A percentile compares a stretch with the other conserved stretches of the same genome.
phyloP scores from a whole-genome alignment of 2,888 invertebrate species.

The Copidosoma aretas region DNA sequence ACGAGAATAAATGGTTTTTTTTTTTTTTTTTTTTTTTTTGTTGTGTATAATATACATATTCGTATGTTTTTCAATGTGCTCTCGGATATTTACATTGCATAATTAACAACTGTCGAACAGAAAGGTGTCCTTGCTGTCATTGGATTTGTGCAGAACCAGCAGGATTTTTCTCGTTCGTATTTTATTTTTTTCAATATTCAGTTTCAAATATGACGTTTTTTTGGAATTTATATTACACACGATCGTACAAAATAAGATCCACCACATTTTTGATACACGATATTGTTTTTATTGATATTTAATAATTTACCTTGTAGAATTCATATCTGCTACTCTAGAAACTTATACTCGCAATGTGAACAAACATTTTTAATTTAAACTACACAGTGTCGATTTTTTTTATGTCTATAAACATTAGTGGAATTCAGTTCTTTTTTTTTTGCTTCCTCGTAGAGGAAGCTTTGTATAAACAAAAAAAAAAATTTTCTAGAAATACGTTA shows the following conservation, averaged over 20 bases:
- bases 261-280: not conserved
- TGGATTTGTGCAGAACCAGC: slow-evolving; percentile 19
- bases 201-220: slow-evolving; percentile 18
- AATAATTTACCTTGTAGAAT: slow-evolving; percentile 15
- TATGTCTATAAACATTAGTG: too few relatives aligned
- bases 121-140: slow-evolving; percentile 15
- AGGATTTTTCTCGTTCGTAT: slow-evolving; percentile 9
- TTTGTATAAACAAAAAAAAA: too few relatives aligned
- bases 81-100: slow-evolving; percentile 46
- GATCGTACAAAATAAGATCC: not conserved
- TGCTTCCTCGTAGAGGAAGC: too few relatives aligned
- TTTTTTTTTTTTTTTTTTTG: slow-evolving; percentile 1
- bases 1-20: slow-evolving; percentile 16
- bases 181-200: slow-evolving; percentile 14
- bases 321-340: not conserved
- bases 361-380: not conserved
- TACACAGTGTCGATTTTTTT: too few relatives aligned
- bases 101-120: slow-evolving; percentile 42
- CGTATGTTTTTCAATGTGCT: slow-evolving; percentile 17
- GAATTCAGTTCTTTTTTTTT: too few relatives aligned
- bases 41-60: not conserved
- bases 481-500: too few relatives aligned
- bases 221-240: slow-evolving; percentile 10
- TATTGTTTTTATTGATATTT: not conserved
- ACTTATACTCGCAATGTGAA: slow-evolving; percentile 14